Evolutionary conservation across 2,113 vertebrate genomes (phyloP).

Genomic region (Oostethus manadensis): DNA sequence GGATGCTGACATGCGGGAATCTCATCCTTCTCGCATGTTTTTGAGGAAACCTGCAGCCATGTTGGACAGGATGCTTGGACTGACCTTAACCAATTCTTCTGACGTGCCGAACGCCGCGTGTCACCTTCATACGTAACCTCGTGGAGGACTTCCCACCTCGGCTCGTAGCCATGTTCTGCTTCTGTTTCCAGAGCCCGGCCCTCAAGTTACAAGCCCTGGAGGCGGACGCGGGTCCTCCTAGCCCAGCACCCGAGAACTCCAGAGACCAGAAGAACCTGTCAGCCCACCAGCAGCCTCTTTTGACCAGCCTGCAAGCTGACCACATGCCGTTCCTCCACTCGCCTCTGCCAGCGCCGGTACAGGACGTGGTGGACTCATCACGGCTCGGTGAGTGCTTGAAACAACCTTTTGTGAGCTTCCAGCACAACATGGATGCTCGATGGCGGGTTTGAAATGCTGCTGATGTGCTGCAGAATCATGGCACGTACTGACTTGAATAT

Average conservation of each 20-base stretch:
- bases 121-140: neutral
- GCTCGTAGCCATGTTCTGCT: slow-evolving; percentile 83
- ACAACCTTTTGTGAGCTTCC: neutral
- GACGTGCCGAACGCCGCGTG: neutral
- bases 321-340: slow-evolving; percentile 23
- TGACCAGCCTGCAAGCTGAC: slow-evolving; percentile 14
- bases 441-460: no score
- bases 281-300: slow-evolving; percentile 26
- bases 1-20: slow-evolving; percentile 26
- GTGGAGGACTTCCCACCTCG: neutral
- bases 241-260: slow-evolving; percentile 48
- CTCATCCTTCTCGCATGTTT: slow-evolving; percentile 15
- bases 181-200: slow-evolving; percentile 88
- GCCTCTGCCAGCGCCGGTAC: slow-evolving; percentile 15
- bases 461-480: no score
- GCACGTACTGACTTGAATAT: no score
- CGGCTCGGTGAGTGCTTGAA: slow-evolving; percentile 39
- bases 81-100: neutral
- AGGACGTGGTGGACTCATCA: slow-evolving; percentile 9
- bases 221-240: slow-evolving; percentile 71
- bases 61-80: neutral
- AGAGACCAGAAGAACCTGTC: slow-evolving; percentile 19
- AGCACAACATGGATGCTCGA: neutral
- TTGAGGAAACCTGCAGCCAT: neutral
- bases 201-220: slow-evolving; percentile 83